Evolutionary conservation across 2,888 invertebrate species (phyloP).

Genomic region (Pilophorus perplexus): DNA sequence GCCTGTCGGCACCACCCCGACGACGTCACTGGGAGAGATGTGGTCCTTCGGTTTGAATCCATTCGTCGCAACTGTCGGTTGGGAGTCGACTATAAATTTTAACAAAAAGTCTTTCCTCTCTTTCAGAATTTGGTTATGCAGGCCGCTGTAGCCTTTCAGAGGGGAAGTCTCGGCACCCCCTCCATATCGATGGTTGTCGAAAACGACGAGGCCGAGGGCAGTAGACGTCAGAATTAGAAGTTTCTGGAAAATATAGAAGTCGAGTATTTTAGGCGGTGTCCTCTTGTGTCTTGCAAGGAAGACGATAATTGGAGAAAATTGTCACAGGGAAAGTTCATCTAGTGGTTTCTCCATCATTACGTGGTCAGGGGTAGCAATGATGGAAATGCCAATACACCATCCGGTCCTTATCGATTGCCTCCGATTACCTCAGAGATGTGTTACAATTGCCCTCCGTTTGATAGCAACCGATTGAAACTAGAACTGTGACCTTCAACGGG

Average conservation of each 20-base stretch:
- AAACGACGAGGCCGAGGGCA: not conserved
- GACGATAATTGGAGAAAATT: not conserved
- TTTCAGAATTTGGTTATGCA: slow-evolving; percentile 12
- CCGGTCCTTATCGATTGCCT: too few relatives aligned
- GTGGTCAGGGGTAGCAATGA: not conserved
- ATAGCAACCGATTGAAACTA: too few relatives aligned
- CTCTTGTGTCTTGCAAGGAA: too few relatives aligned
- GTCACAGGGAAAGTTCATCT: not conserved
- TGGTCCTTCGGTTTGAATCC: not conserved
- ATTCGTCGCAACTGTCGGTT: not conserved
- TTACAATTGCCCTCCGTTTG: too few relatives aligned
- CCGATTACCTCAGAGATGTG: too few relatives aligned
- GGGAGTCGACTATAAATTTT: not conserved
- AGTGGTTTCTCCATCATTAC: not conserved
- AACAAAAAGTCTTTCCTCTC: slow-evolving; percentile 17
- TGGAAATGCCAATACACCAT: too few relatives aligned
- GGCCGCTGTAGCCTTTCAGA: slow-evolving; percentile 2
- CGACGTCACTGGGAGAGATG: slow-evolving; percentile 1
- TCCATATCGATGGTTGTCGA: slow-evolving; percentile 16
- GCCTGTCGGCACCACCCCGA: slow-evolving; percentile 16
- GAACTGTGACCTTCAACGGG: too few relatives aligned
- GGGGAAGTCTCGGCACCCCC: not conserved
- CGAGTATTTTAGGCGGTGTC: too few relatives aligned
- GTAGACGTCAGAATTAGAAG: not conserved
- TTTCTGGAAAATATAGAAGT: not conserved